Evolutionary conservation across 2,888 invertebrate genomes (phyloP).

Genomic region (Marasmarcha lunaedactyla): DNA sequence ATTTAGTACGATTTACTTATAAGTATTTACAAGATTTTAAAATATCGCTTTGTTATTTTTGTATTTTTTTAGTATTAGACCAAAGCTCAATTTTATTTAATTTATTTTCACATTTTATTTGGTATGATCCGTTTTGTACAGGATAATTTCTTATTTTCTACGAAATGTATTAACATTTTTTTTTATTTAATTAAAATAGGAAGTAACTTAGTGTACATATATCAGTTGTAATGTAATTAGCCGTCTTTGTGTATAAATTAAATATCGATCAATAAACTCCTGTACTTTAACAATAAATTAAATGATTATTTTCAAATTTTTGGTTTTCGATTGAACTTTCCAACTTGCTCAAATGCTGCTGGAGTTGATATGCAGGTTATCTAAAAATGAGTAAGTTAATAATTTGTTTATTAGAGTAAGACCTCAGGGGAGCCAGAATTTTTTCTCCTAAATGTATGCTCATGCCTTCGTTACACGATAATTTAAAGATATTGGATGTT

Average conservation of each 20-base stretch:
- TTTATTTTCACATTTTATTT: conserved; percentile 23
- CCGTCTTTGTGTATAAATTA: too few species aligned
- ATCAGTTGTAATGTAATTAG: not conserved
- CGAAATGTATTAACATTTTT: not conserved
- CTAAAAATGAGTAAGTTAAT: too few species aligned
- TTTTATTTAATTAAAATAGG: conserved; percentile 4
- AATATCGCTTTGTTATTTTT: conserved; percentile 20
- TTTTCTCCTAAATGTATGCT: too few species aligned
- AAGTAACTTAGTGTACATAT: not conserved
- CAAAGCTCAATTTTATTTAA: conserved; percentile 47
- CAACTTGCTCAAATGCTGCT: too few species aligned
- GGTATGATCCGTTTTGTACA: conserved; percentile 5
- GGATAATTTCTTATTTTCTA: not conserved
- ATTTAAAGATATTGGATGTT: too few species aligned
- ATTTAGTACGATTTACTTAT: not conserved
- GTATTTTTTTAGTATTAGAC: conserved; percentile 35
- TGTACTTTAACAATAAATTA: conserved; percentile 1
- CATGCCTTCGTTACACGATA: too few species aligned
- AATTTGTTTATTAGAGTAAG: too few species aligned
- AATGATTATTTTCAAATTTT: not conserved
- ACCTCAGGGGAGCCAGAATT: too few species aligned
- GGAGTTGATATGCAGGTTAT: too few species aligned
- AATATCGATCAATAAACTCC: not conserved
- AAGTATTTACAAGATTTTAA: not conserved
- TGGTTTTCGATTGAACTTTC: too few species aligned